A percentile compares a stretch with the other conserved stretches of the same genome.
Evolutionary conservation across 1,140 invertebrate species (phyloP).

Genomic region (Hycleus cichorii): DNA sequence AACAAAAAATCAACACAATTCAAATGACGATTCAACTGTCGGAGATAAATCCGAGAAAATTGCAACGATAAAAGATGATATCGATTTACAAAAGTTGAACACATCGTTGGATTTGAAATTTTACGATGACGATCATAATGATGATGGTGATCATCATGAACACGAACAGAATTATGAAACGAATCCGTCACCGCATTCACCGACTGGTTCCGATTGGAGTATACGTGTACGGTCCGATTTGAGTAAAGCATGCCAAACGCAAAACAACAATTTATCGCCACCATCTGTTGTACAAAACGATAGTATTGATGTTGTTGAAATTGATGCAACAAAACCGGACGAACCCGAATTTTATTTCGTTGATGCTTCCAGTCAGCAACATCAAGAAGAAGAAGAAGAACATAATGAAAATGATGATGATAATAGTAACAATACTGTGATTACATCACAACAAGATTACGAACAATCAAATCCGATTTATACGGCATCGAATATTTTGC

Average conservation of each 20-base stretch:
- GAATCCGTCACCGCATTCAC: background rate
- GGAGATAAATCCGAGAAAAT: constrained; percentile 10
- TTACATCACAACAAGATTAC: background rate
- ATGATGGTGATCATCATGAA: constrained; percentile 10
- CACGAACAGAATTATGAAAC: constrained; percentile 12
- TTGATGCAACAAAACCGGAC: background rate
- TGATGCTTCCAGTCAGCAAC: background rate
- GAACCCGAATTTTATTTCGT: constrained; percentile 9
- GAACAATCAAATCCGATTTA: constrained; percentile 26
- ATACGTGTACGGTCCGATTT: constrained; percentile 19
- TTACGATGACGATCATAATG: constrained; percentile 8
- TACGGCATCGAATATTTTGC: constrained; percentile 29
- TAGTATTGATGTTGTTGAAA: background rate
- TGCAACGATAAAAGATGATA: background rate
- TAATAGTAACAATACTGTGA: no score
- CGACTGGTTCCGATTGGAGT: background rate
- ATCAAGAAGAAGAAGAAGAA: background rate
- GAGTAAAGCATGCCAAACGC: constrained; percentile 36
- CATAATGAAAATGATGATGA: no score
- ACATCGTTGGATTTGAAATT: constrained; percentile 4
- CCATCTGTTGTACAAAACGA: background rate
- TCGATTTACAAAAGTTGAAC: constrained; percentile 1
- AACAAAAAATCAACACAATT: background rate
- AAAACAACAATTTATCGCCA: constrained; percentile 21
- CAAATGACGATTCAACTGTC: constrained; percentile 33